phyloP scores from a whole-genome alignment of 2,113 vertebrate species.

The Corythaixoides concolor region DNA sequence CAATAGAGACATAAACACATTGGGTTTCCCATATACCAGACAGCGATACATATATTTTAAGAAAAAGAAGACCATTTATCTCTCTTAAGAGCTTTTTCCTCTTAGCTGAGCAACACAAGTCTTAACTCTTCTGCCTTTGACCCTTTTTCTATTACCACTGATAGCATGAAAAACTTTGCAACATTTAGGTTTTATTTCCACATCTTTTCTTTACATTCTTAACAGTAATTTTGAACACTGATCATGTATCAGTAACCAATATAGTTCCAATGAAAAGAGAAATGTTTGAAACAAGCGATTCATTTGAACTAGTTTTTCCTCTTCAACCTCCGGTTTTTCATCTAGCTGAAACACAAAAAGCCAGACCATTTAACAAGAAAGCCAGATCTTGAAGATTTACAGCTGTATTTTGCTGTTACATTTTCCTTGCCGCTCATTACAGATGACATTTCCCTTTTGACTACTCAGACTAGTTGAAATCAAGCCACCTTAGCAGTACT shows the following conservation, averaged over 20 bases:
- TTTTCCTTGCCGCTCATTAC: neutral
- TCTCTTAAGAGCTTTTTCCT: neutral
- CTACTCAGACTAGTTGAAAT: neutral
- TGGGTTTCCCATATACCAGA: neutral
- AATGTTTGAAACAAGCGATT: neutral
- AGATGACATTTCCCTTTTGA: neutral
- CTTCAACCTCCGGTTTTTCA: neutral
- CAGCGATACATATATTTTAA: neutral
- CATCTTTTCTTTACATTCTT: neutral
- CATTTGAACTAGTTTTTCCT: neutral
- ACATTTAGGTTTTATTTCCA: neutral
- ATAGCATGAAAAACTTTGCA: neutral
- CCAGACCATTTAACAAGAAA: neutral
- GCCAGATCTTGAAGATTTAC: neutral
- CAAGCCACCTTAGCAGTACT: neutral
- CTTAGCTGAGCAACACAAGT: neutral
- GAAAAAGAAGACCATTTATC: neutral
- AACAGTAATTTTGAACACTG: neutral
- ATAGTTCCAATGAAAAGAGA: neutral
- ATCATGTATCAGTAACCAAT: neutral
- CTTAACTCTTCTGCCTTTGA: neutral
- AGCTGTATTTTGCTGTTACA: neutral
- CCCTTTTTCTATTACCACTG: neutral
- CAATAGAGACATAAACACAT: rapidly evolving
- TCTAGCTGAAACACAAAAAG: neutral